These are phyloP conservation scores for Zygogramma bicolorata DNA, from an alignment of 2,888 invertebrate species.

Conservation along the genomic window DNA sequence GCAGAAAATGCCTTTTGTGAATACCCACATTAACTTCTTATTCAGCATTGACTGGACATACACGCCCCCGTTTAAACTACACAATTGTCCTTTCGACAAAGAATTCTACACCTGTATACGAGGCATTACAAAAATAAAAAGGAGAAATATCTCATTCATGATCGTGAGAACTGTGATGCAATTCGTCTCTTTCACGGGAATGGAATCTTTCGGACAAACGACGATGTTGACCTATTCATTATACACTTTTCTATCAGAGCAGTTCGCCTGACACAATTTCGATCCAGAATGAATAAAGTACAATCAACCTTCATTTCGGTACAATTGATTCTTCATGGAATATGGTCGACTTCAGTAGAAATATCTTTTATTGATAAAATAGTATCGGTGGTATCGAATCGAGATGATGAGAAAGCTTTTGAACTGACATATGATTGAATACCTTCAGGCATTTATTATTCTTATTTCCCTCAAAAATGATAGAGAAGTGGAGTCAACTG, in stretches of 20 bases:
- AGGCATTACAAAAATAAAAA: background rate
- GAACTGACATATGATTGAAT: no score
- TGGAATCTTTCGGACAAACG: background rate
- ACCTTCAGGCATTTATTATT: no score
- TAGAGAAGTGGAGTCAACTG: no score
- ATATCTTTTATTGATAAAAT: background rate
- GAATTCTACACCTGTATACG: conserved; percentile 5
- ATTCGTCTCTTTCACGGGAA: background rate
- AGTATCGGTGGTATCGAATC: no score
- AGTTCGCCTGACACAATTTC: background rate
- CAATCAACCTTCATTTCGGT: background rate
- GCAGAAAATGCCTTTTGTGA: conserved; percentile 25
- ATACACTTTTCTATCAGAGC: background rate
- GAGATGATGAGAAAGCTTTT: no score
- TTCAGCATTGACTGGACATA: conserved; percentile 43
- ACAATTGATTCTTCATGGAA: background rate
- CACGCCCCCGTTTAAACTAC: conserved; percentile 45
- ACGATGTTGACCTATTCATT: background rate
- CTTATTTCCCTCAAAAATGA: no score
- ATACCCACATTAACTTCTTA: conserved; percentile 35
- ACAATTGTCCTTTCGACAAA: conserved; percentile 33
- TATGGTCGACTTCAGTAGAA: background rate
- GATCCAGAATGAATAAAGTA: background rate
- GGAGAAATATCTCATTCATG: background rate
- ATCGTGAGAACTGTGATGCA: conserved; percentile 6